Base-by-base conservation (phyloP, 2,888 invertebrate species). In the Lasioglossum malachurum region DNA sequence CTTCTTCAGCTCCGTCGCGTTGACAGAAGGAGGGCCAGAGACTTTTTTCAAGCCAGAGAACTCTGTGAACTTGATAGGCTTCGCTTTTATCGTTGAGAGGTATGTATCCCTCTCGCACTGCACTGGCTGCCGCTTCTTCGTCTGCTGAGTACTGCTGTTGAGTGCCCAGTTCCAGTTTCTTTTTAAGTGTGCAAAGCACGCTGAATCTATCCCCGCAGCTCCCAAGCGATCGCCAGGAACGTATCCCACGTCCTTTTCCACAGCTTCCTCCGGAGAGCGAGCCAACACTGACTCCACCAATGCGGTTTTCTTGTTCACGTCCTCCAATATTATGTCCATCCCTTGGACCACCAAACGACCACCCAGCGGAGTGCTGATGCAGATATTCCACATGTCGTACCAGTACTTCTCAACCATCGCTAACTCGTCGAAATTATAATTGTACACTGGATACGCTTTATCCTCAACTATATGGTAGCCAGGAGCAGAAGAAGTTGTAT, bases 191-290 rank as follows among this genome's bases (percentile, higher is more conserved):
- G 97, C 95, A 95, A 97, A 98, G 35, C 98, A 95, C 0, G 96
- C 96, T 0, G 97, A 97, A 93, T 98, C 97, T 0, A 97, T 95
- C 0, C 98, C 98, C 23, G 96, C 97, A 0, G 98, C 97, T 2
- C 97, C 98, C 80, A 96, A 95, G 7, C 96, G 96, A 95, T 98
- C 98, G 0, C 98, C 98, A 0, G 98, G 98, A 53, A 97, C 95
- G 10, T 95, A 93, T 0, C 97, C 97, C 8, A 90, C 94, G 90
- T 97, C 97, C 69, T 95, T 93, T 12, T 93, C 91, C 0, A 92
- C 44, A 3, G 96, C 96, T 83, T 96, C 96, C 2, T 96, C 95
- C 0, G 96, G 94, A 1, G 93, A 92, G 79, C 95, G 95, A 0
- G 96, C 94, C 80, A 94, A 93, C 19, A 96, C 86, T 0, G 96